Percentiles rank a stretch among this genome's conserved stretches.
Conservation (phyloP, 2,113 vertebrate genomes). For the cattle (Bos taurus) region ARS-UCD2.0 NC_037349.1:5845501-5846000, state of each 20-base stretch:
- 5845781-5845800: background rate
- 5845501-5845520: background rate
- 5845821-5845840: background rate
- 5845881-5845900: background rate
- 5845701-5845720: background rate
- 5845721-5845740: background rate
- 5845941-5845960: background rate
- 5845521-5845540: background rate
- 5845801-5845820: background rate
- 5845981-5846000: background rate
- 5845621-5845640: background rate
- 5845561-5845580: background rate
- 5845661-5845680: background rate
- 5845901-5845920: background rate
- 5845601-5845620: background rate
- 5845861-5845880: background rate
- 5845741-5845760: background rate
- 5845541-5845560: background rate
- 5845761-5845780: background rate
- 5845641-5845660: background rate
- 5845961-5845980: background rate
- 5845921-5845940: background rate
- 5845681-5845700: background rate
- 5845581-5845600: background rate
- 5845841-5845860: background rate